These are phyloP conservation scores for Pionites leucogaster DNA, from an alignment of 2,113 vertebrate genomes.

Conservation along the genomic window DNA sequence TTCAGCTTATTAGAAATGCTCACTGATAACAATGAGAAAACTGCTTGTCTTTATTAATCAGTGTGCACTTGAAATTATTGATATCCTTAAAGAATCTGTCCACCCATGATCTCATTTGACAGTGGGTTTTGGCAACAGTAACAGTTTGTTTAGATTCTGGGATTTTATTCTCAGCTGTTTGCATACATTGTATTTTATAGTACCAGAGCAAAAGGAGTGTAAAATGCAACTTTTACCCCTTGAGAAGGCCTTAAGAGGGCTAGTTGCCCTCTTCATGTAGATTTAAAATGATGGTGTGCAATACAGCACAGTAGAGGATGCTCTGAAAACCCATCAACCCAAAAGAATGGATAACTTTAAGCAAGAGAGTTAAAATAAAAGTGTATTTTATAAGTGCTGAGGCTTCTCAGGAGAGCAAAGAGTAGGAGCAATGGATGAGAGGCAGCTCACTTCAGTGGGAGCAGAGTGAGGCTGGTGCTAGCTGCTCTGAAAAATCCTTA, in stretches of 20 bases:
- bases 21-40: neutral
- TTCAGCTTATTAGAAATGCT: neutral
- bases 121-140: neutral
- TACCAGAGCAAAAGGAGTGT: neutral
- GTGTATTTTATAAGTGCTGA: neutral
- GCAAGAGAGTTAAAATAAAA: neutral
- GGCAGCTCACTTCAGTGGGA: neutral
- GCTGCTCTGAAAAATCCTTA: neutral
- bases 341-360: neutral
- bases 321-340: neutral
- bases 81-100: neutral
- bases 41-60: neutral
- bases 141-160: neutral
- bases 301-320: neutral
- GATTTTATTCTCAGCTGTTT: neutral
- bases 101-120: neutral
- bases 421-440: neutral
- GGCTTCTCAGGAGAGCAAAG: neutral
- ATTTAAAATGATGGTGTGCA: neutral
- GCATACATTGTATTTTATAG: neutral
- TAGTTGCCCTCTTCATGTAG: neutral
- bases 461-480: rapidly evolving
- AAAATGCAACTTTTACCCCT: neutral
- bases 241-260: neutral
- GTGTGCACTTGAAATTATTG: neutral